phyloP scores from a whole-genome alignment of 2,888 invertebrate genomes.

The Drosophila phalerata region DNA sequence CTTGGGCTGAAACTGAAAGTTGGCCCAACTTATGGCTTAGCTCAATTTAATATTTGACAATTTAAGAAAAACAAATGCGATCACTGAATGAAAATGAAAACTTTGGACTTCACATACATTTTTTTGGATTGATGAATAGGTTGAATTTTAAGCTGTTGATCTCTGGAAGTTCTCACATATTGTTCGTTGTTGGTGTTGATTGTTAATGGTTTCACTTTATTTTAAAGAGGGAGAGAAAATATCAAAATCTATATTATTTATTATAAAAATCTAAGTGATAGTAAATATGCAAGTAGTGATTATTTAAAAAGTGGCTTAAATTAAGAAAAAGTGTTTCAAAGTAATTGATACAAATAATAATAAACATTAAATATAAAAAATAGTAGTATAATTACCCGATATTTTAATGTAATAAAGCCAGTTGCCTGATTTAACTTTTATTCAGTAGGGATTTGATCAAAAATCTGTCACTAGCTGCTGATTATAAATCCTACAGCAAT shows the following conservation, averaged over 20 bases:
- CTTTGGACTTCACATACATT: background rate
- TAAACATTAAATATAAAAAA: too few relatives aligned
- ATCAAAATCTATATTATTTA: background rate
- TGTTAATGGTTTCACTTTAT: background rate
- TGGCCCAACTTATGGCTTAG: conserved; percentile 38
- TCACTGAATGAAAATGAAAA: conserved; percentile 21
- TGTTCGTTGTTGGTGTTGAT: conserved; percentile 4
- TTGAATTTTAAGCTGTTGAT: conserved; percentile 17
- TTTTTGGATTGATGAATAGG: conserved; percentile 17
- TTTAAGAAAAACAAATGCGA: conserved; percentile 31
- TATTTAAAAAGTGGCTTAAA: too few relatives aligned
- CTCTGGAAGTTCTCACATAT: conserved; percentile 4
- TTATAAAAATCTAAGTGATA: background rate
- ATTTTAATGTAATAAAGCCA: background rate
- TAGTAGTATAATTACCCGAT: background rate
- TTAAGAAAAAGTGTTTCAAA: too few relatives aligned
- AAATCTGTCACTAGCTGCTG: conserved; percentile 6
- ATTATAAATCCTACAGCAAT: background rate
- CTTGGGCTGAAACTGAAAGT: conserved; percentile 57
- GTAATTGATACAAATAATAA: too few relatives aligned
- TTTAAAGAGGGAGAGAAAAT: background rate
- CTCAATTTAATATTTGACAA: conserved; percentile 49
- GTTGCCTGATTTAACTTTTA: background rate
- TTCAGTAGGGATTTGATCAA: background rate
- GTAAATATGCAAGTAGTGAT: background rate